phyloP scores from a whole-genome alignment of 2,888 invertebrate genomes.

The Anarsia innoxiella region DNA sequence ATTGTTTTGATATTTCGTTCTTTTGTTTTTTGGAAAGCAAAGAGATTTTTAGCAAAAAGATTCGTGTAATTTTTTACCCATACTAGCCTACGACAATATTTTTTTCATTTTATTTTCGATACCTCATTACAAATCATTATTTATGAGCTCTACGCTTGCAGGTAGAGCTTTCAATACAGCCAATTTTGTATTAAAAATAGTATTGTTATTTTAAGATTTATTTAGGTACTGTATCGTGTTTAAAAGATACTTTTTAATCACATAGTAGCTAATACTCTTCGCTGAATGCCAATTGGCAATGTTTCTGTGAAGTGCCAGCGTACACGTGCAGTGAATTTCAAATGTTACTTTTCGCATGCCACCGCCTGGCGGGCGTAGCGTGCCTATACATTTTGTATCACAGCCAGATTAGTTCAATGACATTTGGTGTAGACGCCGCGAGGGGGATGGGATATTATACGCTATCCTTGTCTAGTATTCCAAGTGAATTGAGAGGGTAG shows the following conservation, averaged over 20 bases:
- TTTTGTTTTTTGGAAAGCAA: too few relatives aligned
- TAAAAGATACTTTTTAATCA: constrained; percentile 1
- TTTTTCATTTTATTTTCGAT: too few relatives aligned
- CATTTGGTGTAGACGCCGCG: constrained; percentile 49
- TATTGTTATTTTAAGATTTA: neutral
- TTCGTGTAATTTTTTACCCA: too few relatives aligned
- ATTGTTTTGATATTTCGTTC: neutral
- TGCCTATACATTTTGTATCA: constrained; percentile 47
- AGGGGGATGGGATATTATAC: constrained; percentile 36
- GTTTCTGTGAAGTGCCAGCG: constrained; percentile 17
- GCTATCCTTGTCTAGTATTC: constrained; percentile 24
- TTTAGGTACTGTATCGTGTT: neutral
- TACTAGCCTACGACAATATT: too few relatives aligned
- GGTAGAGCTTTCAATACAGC: too few relatives aligned
- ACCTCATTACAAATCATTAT: too few relatives aligned
- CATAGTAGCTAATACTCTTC: constrained; percentile 26
- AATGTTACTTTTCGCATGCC: constrained; percentile 42
- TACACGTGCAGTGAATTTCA: constrained; percentile 36
- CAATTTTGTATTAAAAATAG: too few relatives aligned
- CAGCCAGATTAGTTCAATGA: constrained; percentile 67
- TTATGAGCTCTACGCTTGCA: too few relatives aligned
- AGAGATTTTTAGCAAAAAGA: neutral
- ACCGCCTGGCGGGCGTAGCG: constrained; percentile 31
- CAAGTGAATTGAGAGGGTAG: constrained; percentile 31
- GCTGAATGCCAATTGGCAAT: constrained; percentile 14